A percentile compares a stretch with the other conserved stretches of the same genome.
Conservation (phyloP, 1,140 invertebrate species). For the Panonychus citri region DNA sequence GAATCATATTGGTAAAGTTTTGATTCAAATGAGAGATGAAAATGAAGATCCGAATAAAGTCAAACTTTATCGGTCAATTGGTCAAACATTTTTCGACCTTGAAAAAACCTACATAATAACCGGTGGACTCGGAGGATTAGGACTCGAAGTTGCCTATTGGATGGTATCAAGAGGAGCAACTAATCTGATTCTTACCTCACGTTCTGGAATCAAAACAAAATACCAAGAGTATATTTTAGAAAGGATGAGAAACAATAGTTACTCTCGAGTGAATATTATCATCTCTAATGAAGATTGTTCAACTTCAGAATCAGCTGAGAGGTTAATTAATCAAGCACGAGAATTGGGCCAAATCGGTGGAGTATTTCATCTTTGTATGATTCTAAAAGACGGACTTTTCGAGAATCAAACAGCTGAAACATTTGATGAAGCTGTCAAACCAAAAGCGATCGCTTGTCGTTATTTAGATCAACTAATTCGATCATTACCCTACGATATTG, state of each 20-base stretch:
- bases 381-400: conserved; percentile 57
- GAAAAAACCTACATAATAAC: conserved; percentile 58
- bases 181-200: conserved; percentile 58
- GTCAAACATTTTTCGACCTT: conserved; percentile 60
- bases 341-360: conserved; percentile 54
- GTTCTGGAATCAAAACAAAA: conserved; percentile 59
- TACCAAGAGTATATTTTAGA: conserved; percentile 38
- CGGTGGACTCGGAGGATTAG: conserved; percentile 80
- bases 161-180: conserved; percentile 56
- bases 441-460: conserved; percentile 39
- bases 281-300: conserved; percentile 42
- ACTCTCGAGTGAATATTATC: conserved; percentile 32
- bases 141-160: conserved; percentile 75
- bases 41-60: conserved; percentile 10
- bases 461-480: conserved; percentile 48
- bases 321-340: conserved; percentile 40
- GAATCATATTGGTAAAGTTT: conserved; percentile 88
- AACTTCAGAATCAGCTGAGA: conserved; percentile 37
- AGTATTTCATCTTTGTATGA: conserved; percentile 75
- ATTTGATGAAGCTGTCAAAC: conserved; percentile 38
- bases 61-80: conserved; percentile 29
- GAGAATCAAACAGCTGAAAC: conserved; percentile 61
- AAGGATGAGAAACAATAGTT: conserved; percentile 37
- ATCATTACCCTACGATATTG: conserved; percentile 44
- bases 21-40: conserved; percentile 24